A percentile compares a stretch with the other conserved stretches of the same genome.
Conservation (phyloP, 2,888 invertebrate species). For the Philhelius pedissequus region DNA sequence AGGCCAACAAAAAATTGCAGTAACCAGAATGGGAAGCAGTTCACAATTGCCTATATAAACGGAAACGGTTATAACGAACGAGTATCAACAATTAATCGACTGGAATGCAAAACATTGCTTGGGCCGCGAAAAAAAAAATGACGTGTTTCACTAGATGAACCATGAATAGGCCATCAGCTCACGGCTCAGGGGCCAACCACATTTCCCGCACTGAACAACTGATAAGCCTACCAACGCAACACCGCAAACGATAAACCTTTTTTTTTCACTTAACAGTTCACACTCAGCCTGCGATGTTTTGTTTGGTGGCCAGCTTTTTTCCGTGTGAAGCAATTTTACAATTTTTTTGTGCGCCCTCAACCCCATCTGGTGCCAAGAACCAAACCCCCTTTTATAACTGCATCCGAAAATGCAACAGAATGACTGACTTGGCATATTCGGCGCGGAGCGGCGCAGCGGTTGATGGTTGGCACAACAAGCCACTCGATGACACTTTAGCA, state of each 20-base stretch:
- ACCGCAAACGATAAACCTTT: conserved; percentile 61
- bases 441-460: background rate
- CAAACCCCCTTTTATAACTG: conserved; percentile 15
- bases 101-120: conserved; percentile 39
- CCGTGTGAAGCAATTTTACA: conserved; percentile 56
- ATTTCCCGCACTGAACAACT: conserved; percentile 16
- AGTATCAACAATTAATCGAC: conserved; percentile 64
- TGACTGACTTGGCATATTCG: conserved; percentile 41
- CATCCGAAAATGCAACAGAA: conserved; percentile 62
- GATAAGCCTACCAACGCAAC: conserved; percentile 46
- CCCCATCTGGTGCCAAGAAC: background rate
- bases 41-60: conserved; percentile 37
- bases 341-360: conserved; percentile 39
- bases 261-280: conserved; percentile 62
- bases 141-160: conserved; percentile 15
- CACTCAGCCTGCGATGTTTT: conserved; percentile 43
- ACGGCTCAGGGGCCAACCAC: background rate
- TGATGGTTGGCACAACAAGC: conserved; percentile 63
- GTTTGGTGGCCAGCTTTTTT: conserved; percentile 52
- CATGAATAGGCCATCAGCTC: conserved; percentile 38
- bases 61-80: conserved; percentile 24
- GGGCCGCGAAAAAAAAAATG: background rate
- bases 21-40: background rate
- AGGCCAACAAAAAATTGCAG: conserved; percentile 11
- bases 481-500: conserved; percentile 65